A percentile compares a stretch with the other conserved stretches of the same genome.
These are phyloP conservation scores for Cercopithecus mona DNA, from an alignment of 2,113 vertebrate genomes.

Conservation along the genomic window DNA sequence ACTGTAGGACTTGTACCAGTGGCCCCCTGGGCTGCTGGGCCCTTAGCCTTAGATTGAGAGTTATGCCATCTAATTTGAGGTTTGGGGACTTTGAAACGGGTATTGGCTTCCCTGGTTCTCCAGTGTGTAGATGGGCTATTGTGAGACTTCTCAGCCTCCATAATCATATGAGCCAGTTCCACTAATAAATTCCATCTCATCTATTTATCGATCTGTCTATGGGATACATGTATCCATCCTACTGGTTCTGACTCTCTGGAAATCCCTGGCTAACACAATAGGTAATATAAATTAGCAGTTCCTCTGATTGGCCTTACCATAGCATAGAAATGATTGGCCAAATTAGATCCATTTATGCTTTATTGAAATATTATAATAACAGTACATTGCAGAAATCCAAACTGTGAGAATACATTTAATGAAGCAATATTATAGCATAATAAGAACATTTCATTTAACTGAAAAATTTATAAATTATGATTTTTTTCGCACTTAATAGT, in stretches of 20 bases:
- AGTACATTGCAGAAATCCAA: background rate
- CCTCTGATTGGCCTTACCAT: background rate
- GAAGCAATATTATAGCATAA: background rate
- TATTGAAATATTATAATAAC: background rate
- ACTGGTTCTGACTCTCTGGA: background rate
- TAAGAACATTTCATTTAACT: background rate
- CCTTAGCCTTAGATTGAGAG: background rate
- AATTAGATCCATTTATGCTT: background rate
- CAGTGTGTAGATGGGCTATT: background rate
- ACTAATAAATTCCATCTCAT: background rate
- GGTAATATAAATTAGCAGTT: background rate
- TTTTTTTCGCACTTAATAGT: background rate
- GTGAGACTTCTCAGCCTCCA: background rate
- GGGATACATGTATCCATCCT: background rate
- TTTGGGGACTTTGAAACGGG: background rate
- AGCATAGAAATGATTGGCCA: background rate
- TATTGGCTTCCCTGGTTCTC: background rate
- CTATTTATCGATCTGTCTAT: background rate
- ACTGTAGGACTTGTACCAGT: background rate
- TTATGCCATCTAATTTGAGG: background rate
- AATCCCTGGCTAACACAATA: background rate
- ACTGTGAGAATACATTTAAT: background rate
- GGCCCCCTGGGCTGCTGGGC: background rate
- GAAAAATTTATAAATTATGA: background rate
- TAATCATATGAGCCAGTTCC: background rate